Conservation (phyloP, 2,113 vertebrate species). For the Bolborhynchus lineola region DNA sequence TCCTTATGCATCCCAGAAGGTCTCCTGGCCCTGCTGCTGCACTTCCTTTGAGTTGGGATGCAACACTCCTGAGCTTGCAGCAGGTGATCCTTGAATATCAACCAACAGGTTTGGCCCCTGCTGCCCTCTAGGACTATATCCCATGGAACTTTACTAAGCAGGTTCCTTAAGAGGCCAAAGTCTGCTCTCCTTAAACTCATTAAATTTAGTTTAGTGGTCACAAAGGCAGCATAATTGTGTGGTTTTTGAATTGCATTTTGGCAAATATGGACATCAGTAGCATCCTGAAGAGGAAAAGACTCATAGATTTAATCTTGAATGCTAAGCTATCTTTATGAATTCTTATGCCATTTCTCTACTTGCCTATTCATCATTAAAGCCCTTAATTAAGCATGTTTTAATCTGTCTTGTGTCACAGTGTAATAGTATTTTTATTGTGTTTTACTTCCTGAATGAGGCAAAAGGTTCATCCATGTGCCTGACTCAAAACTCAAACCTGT, state of each 20-base stretch:
- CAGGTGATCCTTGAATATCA: no score
- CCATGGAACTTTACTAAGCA: no score
- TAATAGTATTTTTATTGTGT: neutral
- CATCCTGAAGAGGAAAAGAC: neutral
- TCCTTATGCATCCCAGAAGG: no score
- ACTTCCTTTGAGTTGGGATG: no score
- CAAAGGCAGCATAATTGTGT: neutral
- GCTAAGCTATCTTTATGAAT: neutral
- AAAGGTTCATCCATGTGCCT: neutral
- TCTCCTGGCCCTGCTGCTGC: no score
- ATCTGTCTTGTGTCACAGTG: neutral
- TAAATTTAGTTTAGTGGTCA: neutral
- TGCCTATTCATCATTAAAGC: neutral
- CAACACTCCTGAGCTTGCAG: no score
- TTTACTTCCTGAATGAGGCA: neutral
- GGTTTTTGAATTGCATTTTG: fast-evolving
- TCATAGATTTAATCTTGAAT: neutral
- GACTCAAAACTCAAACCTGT: fast-evolving
- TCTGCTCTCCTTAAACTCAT: no score
- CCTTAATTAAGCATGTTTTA: neutral
- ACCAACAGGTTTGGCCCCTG: no score
- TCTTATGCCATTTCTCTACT: neutral
- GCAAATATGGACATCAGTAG: neutral
- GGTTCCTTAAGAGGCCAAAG: no score
- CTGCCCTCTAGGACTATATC: no score